phyloP scores from a whole-genome alignment of 2,797 vertebrate genomes.

The Acrossocheilus fasciatus region DNA sequence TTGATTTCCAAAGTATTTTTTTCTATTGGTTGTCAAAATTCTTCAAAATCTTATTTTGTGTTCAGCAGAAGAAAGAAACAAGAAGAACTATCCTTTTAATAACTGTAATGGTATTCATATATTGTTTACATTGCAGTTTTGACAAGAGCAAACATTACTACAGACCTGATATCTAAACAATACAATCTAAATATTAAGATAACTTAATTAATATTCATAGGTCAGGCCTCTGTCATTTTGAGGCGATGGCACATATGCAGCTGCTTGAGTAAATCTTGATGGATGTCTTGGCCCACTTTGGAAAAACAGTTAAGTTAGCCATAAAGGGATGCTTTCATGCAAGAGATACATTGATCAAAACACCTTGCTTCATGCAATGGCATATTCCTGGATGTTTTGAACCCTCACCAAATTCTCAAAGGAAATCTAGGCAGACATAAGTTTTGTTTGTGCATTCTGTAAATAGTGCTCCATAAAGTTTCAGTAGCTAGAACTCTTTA shows the following conservation, averaged over 20 bases:
- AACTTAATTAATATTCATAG: slow-evolving; percentile 15
- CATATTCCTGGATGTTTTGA: slow-evolving; percentile 12
- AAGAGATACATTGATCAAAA: not conserved
- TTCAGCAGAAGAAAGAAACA: not conserved
- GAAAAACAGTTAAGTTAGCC: slow-evolving; percentile 11
- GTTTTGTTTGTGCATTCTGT: slow-evolving; percentile 25
- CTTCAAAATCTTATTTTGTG: not conserved
- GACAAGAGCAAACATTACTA: not conserved
- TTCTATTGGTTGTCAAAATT: not conserved
- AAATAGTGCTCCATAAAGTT: slow-evolving; percentile 25
- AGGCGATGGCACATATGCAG: not conserved
- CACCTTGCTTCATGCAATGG: not conserved
- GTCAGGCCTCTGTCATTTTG: not conserved
- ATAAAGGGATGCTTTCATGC: slow-evolving; percentile 1
- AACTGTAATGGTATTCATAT: not conserved
- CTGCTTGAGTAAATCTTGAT: not conserved
- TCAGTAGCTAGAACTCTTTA: slow-evolving; percentile 18
- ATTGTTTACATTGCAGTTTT: not conserved
- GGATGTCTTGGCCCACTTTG: slow-evolving; percentile 5
- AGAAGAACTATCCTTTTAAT: not conserved
- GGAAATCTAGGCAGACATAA: slow-evolving; percentile 17
- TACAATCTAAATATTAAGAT: not conserved
- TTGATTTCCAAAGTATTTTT: not conserved
- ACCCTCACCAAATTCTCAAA: slow-evolving; percentile 9
- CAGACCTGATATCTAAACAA: not conserved